Conservation (phyloP, 2,113 vertebrate species). For the Opisthocomus hoazin region DNA sequence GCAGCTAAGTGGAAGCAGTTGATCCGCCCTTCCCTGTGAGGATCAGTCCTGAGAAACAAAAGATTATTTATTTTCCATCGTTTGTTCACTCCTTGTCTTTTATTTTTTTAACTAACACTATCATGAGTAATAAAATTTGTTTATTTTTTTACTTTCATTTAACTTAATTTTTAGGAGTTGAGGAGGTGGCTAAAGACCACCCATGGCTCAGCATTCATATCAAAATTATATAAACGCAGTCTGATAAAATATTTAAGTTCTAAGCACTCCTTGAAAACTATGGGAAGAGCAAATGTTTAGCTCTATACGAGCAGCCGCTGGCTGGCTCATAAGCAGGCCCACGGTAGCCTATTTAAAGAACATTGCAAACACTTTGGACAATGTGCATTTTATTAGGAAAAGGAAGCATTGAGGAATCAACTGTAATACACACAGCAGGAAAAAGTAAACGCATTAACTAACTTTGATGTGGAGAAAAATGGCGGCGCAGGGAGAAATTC, state of each 20-base stretch:
- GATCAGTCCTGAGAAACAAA: background rate
- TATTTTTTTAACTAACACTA: background rate
- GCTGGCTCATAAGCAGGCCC: background rate
- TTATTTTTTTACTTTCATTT: background rate
- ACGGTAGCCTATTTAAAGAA: background rate
- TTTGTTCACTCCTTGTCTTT: background rate
- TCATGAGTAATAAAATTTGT: background rate
- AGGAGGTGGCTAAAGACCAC: background rate
- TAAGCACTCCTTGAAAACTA: background rate
- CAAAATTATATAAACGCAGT: background rate
- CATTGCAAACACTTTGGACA: background rate
- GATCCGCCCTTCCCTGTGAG: background rate
- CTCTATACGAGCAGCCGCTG: background rate
- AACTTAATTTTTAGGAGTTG: background rate
- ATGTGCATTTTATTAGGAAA: conserved; percentile 40
- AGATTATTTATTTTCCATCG: background rate
- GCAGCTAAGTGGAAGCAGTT: background rate
- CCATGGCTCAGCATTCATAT: background rate
- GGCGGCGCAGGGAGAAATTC: conserved; percentile 39
- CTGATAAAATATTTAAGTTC: background rate
- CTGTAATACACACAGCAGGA: conserved; percentile 4
- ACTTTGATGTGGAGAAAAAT: background rate
- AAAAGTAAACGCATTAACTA: conserved; percentile 13
- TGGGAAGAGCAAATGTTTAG: background rate
- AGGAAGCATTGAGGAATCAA: conserved; percentile 1